Evolutionary conservation across 2,797 vertebrate species (phyloP).

Genomic region (Paedocypris micromegethes): DNA sequence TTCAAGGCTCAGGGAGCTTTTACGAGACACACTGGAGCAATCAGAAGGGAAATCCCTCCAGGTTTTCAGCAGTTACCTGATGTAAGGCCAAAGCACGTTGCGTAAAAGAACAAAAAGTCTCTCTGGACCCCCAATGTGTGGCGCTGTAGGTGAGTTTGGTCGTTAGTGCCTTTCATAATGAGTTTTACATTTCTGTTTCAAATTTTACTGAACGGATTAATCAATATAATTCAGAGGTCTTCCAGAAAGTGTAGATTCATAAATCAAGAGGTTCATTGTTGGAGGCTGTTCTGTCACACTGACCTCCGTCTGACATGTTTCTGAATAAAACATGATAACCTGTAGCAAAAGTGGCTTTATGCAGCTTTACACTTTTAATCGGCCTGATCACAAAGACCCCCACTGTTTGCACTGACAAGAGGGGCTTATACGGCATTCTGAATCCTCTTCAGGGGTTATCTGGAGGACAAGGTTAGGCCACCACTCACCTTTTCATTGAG

Average conservation of each 20-base stretch:
- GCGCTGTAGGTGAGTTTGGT: slow-evolving; percentile 1
- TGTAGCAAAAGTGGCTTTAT: slow-evolving; percentile 31
- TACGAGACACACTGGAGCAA: slow-evolving; percentile 40
- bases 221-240: too few relatives aligned
- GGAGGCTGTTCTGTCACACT: background rate
- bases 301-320: slow-evolving; percentile 1
- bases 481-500: slow-evolving; percentile 20
- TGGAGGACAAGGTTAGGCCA: slow-evolving; percentile 19
- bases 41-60: slow-evolving; percentile 26
- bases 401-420: slow-evolving; percentile 24
- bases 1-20: slow-evolving; percentile 33
- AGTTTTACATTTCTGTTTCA: background rate
- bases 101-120: slow-evolving; percentile 10
- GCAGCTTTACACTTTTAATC: slow-evolving; percentile 38
- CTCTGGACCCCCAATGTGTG: slow-evolving; percentile 5
- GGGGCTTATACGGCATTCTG: slow-evolving; percentile 17
- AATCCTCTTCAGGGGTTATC: slow-evolving; percentile 38
- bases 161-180: background rate
- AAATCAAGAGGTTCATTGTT: slow-evolving; percentile 2
- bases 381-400: slow-evolving; percentile 27
- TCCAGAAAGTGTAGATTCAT: background rate
- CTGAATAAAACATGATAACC: slow-evolving; percentile 29
- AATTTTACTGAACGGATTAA: too few relatives aligned
- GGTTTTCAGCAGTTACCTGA: slow-evolving; percentile 26
- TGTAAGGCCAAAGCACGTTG: slow-evolving; percentile 11